Conservation (phyloP, 2,113 vertebrate species). For the Zosterops lateralis region DNA sequence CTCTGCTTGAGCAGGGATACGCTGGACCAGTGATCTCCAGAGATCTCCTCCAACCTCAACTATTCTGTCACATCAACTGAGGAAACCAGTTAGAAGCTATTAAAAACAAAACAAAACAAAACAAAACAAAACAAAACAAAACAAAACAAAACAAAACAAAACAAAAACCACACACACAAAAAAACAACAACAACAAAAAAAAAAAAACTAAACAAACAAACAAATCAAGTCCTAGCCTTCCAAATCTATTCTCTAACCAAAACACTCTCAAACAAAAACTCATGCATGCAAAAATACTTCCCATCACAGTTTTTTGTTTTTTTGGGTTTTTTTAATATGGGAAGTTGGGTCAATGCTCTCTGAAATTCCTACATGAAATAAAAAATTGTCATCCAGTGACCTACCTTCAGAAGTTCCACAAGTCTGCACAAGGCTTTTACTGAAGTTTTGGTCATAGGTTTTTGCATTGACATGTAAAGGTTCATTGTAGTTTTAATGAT, state of each 20-base stretch:
- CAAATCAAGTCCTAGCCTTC: background rate
- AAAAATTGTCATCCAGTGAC: background rate
- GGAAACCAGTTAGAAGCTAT: background rate
- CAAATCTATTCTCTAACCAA: background rate
- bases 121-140: no score
- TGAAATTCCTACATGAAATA: background rate
- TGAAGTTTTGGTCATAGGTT: constrained; percentile 97
- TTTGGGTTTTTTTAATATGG: background rate
- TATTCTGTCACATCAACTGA: background rate
- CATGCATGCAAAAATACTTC: background rate
- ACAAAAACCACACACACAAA: no score
- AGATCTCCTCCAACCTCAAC: background rate
- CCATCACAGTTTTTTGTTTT: background rate
- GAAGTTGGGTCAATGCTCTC: background rate
- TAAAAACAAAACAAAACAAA: background rate
- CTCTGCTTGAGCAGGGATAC: background rate
- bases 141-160: background rate
- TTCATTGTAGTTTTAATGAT: constrained; percentile 98
- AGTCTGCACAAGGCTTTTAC: constrained; percentile 95
- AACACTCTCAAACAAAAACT: background rate
- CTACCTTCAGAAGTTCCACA: constrained; percentile 93
- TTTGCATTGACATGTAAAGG: constrained; percentile 96
- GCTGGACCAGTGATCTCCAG: background rate
- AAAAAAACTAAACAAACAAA: background rate
- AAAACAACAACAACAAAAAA: no score